Base-by-base conservation (phyloP, 2,888 invertebrate genomes). In the Sepioteuthis lessoniana region DNA sequence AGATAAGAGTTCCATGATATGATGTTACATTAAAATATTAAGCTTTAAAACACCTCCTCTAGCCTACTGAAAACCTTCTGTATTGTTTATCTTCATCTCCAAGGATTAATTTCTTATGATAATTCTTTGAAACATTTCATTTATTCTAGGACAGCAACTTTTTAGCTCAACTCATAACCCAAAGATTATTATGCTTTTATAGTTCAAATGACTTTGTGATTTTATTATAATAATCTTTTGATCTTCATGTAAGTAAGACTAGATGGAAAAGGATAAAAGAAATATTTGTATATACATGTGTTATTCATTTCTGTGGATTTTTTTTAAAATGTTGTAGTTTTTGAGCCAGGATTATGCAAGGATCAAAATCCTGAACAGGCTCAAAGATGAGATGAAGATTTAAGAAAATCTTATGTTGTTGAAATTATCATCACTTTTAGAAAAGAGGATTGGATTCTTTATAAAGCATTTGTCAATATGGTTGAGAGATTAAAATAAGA, bases 61-160 rank as follows among this genome's bases (percentile, higher is more conserved):
- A 76, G n/a, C 31, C n/a, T 16, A 76, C n/a, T 13, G 76, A 35
- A 76, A n/a, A n/a, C n/a, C n/a, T 76, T 19, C 1, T 13, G 35
- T 13, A 76, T 76, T 76, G 76, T 76, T 76, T 76, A 76, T 16
- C 76, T 76, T 35, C 13, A 76, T 76, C 76, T 35, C 35, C n/a
- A 76, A 2, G 76, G n/a, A 76, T 76, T 76, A 76, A 1, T n/a
- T 76, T 35, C 35, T n/a, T n/a, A 76, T n/a, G 76, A 7, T 76
- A 76, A 76, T 76, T 76, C 76, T 76, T 76, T 76, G 76, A 76
- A n/a, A n/a, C n/a, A 76, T 76, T 76, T 76, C 16, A 76, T n/a
- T 76, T n/a, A n/a, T 35, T 76, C 4, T 25, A 4, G 28, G 5
- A 25, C 25, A 55, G 25, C 76, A 76, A n/a, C n/a, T 76, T n/a